phyloP scores from a whole-genome alignment of 2,888 invertebrate species.

The Brassicogethes aeneus region DNA sequence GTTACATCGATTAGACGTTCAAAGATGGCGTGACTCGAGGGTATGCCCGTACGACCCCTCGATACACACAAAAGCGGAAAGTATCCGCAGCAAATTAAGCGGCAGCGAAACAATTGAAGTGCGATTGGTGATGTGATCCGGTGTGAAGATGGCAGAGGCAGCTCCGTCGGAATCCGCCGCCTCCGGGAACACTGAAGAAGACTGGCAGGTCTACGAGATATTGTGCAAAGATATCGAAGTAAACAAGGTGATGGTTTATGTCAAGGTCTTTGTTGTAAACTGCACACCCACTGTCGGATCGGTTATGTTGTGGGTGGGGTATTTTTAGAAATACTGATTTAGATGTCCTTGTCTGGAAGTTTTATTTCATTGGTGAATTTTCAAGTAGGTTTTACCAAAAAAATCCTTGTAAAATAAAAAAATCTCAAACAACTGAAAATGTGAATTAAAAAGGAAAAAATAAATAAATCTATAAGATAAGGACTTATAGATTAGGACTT shows the following conservation, averaged over 20 bases:
- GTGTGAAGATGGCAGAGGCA: conserved; percentile 7
- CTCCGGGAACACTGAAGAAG: conserved; percentile 50
- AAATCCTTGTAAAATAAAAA: no score
- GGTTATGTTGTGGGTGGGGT: not conserved
- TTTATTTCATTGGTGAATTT: no score
- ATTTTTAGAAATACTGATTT: not conserved
- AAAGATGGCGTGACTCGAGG: not conserved
- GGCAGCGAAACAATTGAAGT: no score
- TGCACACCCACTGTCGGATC: conserved; percentile 4
- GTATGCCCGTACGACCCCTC: not conserved
- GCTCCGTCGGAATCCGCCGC: conserved; percentile 21
- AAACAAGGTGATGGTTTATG: conserved; percentile 25
- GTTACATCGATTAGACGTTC: not conserved
- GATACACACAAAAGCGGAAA: not conserved
- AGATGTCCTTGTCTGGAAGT: no score
- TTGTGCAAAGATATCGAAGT: conserved; percentile 56
- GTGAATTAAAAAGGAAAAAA: no score
- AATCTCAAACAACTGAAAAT: no score
- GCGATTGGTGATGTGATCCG: not conserved
- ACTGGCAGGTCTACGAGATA: conserved; percentile 66
- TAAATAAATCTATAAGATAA: no score
- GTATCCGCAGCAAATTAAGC: no score
- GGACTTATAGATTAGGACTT: no score
- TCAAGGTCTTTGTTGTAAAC: conserved; percentile 1
- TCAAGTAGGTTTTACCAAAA: no score